Conservation (phyloP, 2,888 invertebrate genomes). For the Drosophila multiciliata region DNA sequence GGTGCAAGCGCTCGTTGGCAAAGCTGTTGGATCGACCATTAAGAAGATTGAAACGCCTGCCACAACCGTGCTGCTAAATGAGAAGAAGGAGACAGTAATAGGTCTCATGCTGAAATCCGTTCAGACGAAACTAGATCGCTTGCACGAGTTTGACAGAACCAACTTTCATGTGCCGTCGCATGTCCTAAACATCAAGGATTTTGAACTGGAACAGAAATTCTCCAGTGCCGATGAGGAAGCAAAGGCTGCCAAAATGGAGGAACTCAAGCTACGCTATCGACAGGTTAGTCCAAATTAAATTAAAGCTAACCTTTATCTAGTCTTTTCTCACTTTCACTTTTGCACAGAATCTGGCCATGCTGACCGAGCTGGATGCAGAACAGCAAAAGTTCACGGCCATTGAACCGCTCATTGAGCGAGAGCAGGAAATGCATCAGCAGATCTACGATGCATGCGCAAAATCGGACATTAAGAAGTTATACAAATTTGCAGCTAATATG, state of each 20-base stretch:
- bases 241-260: constrained; percentile 53
- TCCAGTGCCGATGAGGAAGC: constrained; percentile 64
- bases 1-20: constrained; percentile 50
- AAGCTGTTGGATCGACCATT: constrained; percentile 55
- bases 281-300: constrained; percentile 60
- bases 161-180: constrained; percentile 79
- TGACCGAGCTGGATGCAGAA: constrained; percentile 59
- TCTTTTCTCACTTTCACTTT: neutral
- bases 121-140: constrained; percentile 43
- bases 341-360: constrained; percentile 62
- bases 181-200: constrained; percentile 75
- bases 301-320: neutral
- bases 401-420: constrained; percentile 38
- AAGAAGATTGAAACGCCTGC: constrained; percentile 58
- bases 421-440: constrained; percentile 48
- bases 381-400: constrained; percentile 45
- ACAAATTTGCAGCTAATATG: constrained; percentile 28
- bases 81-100: constrained; percentile 55
- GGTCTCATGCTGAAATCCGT: constrained; percentile 63
- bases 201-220: constrained; percentile 65
- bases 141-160: constrained; percentile 67
- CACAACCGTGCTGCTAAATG: constrained; percentile 50
- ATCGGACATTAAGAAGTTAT: constrained; percentile 35
- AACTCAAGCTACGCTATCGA: constrained; percentile 64
- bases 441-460: constrained; percentile 32